Evolutionary conservation across 1,140 invertebrate genomes (phyloP).

Genomic region (Tetragnatha versicolor): DNA sequence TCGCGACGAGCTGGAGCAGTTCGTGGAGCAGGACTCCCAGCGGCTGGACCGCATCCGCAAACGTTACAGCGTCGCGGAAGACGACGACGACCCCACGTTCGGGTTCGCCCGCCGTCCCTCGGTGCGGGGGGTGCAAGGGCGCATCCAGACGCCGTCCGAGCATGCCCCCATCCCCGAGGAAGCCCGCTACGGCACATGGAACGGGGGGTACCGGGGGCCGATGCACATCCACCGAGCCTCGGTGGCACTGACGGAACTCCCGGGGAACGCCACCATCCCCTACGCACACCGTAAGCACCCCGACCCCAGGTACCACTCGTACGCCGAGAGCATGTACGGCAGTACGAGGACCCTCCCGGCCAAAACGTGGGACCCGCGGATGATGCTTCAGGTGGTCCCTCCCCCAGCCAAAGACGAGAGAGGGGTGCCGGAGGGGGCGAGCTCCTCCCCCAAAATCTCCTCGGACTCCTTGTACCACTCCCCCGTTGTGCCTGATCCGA

Average conservation of each 20-base stretch:
- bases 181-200: neutral
- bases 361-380: slow-evolving; percentile 33
- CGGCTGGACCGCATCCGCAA: slow-evolving; percentile 81
- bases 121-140: slow-evolving; percentile 73
- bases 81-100: slow-evolving; percentile 79
- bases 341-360: slow-evolving; percentile 40
- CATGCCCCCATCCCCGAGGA: neutral
- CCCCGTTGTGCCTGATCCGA: slow-evolving; percentile 36
- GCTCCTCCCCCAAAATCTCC: slow-evolving; percentile 60
- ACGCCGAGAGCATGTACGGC: slow-evolving; percentile 52
- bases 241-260: slow-evolving; percentile 39
- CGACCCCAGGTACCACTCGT: slow-evolving; percentile 45
- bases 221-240: slow-evolving; percentile 47
- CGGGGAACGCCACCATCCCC: slow-evolving; percentile 42
- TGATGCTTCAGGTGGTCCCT: slow-evolving; percentile 36
- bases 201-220: slow-evolving; percentile 7
- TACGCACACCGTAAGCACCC: slow-evolving; percentile 39
- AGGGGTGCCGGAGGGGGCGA: slow-evolving; percentile 61
- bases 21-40: slow-evolving; percentile 82
- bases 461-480: slow-evolving; percentile 44
- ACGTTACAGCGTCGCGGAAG: slow-evolving; percentile 69
- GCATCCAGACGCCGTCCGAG: slow-evolving; percentile 44
- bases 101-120: slow-evolving; percentile 87
- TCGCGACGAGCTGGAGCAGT: slow-evolving; percentile 78
- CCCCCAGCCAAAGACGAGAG: slow-evolving; percentile 58